Evolutionary conservation across 53 echinoderm and acorn worm species (phyloP).

Genomic region (Hippasteria phrygiana): DNA sequence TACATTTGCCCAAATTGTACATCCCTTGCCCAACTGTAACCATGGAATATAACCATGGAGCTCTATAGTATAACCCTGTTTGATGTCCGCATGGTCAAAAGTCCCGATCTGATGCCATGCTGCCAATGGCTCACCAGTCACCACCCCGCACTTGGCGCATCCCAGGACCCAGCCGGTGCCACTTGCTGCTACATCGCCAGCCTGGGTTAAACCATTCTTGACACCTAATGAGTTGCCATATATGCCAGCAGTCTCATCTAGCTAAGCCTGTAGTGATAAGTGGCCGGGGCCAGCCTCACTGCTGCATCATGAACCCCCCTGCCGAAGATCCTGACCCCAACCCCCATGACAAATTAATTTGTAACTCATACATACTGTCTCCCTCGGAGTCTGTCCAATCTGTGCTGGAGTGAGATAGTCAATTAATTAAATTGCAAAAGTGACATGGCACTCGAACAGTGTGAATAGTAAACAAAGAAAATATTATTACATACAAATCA

Average conservation of each 20-base stretch:
- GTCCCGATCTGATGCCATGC: background rate
- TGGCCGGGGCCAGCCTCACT: background rate
- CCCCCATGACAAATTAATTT: conserved; percentile 59
- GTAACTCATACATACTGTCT: conserved; percentile 30
- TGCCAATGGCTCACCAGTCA: background rate
- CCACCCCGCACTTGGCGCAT: background rate
- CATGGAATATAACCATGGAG: background rate
- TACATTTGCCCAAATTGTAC: too few species aligned
- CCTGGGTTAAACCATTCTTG: conserved; percentile 34
- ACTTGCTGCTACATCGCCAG: conserved; percentile 27
- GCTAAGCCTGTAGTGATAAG: conserved; percentile 27
- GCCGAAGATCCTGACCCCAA: conserved; percentile 1
- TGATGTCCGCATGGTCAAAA: background rate
- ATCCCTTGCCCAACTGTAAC: too few species aligned
- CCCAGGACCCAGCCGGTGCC: background rate
- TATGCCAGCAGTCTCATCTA: background rate
- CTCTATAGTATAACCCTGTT: too few species aligned
- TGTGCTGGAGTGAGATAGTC: conserved; percentile 32
- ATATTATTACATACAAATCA: background rate
- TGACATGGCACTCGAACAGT: conserved; percentile 14
- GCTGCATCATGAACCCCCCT: conserved; percentile 13
- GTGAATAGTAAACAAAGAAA: conserved; percentile 5
- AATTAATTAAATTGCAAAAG: conserved; percentile 58
- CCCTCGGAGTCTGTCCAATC: background rate
- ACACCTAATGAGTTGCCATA: conserved; percentile 44